phyloP scores from a whole-genome alignment of 2,113 vertebrate genomes.

The Malaclemys terrapin region DNA sequence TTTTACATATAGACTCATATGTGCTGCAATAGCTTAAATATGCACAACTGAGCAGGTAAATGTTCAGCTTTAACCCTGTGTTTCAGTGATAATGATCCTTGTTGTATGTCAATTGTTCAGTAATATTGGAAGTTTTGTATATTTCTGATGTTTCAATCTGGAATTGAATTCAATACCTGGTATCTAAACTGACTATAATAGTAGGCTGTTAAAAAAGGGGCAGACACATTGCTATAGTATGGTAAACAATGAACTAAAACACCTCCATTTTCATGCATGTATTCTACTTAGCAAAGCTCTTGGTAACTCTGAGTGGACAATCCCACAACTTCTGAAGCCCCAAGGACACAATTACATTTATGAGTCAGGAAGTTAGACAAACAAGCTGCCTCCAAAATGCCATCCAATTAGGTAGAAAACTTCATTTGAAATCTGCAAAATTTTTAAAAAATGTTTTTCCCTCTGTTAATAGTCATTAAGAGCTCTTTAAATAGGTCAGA shows the following conservation, averaged over 20 bases:
- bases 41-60: not conserved
- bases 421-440: not conserved
- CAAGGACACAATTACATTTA: not conserved
- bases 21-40: conserved; percentile 24
- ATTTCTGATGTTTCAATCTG: not conserved
- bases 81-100: not conserved
- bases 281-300: not conserved
- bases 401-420: not conserved
- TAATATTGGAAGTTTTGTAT: not conserved
- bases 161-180: not conserved
- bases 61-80: conserved; percentile 27
- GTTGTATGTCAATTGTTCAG: not conserved
- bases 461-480: not conserved
- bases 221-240: not conserved
- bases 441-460: not conserved
- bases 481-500: not conserved
- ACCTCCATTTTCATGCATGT: not conserved
- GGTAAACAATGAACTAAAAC: not conserved
- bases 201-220: not conserved
- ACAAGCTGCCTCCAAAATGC: not conserved
- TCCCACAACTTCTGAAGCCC: not conserved
- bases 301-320: not conserved
- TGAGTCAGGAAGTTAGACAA: not conserved
- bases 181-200: not conserved
- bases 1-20: not conserved